Base-by-base conservation (phyloP, 2,113 vertebrate genomes). In the Hippocampus barbouri region DNA sequence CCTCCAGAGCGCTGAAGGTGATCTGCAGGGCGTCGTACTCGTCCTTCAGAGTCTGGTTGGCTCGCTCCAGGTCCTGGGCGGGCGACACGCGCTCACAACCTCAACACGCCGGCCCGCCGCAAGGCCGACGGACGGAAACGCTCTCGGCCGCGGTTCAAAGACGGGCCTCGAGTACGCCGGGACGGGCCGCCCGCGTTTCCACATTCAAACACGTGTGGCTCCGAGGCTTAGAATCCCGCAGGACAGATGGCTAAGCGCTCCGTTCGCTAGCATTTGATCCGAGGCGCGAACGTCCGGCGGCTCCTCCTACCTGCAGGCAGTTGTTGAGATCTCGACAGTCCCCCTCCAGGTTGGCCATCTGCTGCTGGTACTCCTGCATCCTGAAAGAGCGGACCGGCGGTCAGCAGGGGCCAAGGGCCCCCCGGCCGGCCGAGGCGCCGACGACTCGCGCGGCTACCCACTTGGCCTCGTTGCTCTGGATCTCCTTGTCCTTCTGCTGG, bases 1-100 rank as follows among this genome's bases (percentile, higher is more conserved):
- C 97, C 91, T 99, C 97, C 84, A 98, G 88, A 25, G 97, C 96
- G 1, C 92, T 94, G 79, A 98, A 99, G 18, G 97, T 98, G 87
- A 99, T 98, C 92, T 99, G 97, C 76, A 99, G 92, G 56, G 97
- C 97, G 45, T 99, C 96, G 0, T 99, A 98, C 40, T 99, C 97
- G 7, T 99, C 97, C 86, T 96, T 97, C 81, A 99, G 91, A 0
- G 96, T 99, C 91, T 99, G 97, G 77, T 98, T 99, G 65, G 94
- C 96, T 68, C 91, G 84, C 78, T 98, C 96, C 16, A 98, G 93
- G 74, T 99, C 97, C 75, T 97, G 54, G 15, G 21, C 30, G 18
- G 12, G 51, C 16, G 6, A 67, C 30, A 57, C 25, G 4, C 43
- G 43, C 49, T 18, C 49, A 21, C 47, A 51, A 51, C 15, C 47